These are phyloP conservation scores for Sakesphorus luctuosus DNA, from an alignment of 2,113 vertebrate genomes.

Conservation along the genomic window DNA sequence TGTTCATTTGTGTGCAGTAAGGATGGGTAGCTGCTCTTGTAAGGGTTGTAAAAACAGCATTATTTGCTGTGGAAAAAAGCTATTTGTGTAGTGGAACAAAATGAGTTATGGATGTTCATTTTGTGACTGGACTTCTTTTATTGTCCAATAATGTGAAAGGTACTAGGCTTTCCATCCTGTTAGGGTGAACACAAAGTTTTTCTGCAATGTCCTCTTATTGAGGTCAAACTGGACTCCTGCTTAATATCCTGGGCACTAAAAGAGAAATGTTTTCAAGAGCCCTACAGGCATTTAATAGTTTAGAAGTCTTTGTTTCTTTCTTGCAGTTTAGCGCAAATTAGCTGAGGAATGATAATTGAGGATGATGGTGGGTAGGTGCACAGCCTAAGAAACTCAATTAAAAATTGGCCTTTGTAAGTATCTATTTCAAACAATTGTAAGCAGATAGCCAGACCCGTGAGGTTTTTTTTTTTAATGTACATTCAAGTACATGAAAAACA, in stretches of 20 bases:
- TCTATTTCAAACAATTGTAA: not conserved
- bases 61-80: not conserved
- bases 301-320: not conserved
- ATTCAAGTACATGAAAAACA: not conserved
- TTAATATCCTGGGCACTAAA: not conserved
- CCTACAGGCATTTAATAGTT: not conserved
- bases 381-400: not conserved
- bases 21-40: not conserved
- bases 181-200: not conserved
- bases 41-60: not conserved
- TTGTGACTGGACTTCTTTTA: not conserved
- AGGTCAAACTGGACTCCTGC: not conserved
- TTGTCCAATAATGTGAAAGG: not conserved
- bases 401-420: not conserved
- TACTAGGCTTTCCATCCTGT: not conserved
- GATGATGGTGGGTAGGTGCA: not conserved
- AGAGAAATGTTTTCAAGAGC: not conserved
- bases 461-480: not conserved
- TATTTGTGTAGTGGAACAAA: not conserved
- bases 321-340: not conserved
- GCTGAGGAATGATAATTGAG: not conserved
- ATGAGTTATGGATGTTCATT: not conserved
- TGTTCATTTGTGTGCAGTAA: not conserved
- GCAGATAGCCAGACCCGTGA: not conserved
- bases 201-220: not conserved